Percentiles rank a stretch among this genome's conserved stretches.
Conservation (phyloP, 37 sponge, comb jelly and placozoan species). For the Theonella swinhoei region DNA sequence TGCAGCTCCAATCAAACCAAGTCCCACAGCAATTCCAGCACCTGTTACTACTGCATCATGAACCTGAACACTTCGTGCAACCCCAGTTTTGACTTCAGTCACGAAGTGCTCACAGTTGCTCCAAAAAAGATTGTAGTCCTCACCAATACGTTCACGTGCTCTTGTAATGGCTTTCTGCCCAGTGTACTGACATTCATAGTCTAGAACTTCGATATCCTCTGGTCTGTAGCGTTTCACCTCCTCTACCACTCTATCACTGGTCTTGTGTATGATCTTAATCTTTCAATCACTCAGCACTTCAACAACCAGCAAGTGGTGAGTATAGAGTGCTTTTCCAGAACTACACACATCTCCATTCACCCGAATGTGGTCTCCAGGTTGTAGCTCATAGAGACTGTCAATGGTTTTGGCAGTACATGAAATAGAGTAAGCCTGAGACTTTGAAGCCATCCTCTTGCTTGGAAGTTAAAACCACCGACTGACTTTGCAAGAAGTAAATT, state of each 20-base stretch:
- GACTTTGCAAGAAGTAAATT: too few relatives aligned
- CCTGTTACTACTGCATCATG: background rate
- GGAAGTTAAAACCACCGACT: too few relatives aligned
- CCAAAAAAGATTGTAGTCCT: background rate
- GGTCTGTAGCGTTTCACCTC: background rate
- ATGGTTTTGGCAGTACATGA: background rate
- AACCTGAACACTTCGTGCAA: background rate
- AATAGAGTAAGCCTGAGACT: too few relatives aligned
- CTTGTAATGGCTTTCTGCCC: background rate
- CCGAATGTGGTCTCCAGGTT: background rate
- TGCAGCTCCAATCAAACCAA: background rate
- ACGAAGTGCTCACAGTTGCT: background rate
- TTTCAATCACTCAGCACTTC: background rate
- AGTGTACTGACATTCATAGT: background rate
- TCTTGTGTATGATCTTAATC: background rate
- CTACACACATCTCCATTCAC: background rate
- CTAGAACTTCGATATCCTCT: background rate
- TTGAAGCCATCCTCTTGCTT: too few relatives aligned
- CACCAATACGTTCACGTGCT: background rate
- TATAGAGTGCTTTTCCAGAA: background rate
- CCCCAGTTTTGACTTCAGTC: background rate
- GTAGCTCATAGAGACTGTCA: background rate
- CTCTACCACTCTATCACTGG: background rate
- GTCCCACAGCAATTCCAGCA: background rate
- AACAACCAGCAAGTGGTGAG: background rate